Evolutionary conservation across 2,113 vertebrate genomes (phyloP).

Genomic region (Edolisoma coerulescens): DNA sequence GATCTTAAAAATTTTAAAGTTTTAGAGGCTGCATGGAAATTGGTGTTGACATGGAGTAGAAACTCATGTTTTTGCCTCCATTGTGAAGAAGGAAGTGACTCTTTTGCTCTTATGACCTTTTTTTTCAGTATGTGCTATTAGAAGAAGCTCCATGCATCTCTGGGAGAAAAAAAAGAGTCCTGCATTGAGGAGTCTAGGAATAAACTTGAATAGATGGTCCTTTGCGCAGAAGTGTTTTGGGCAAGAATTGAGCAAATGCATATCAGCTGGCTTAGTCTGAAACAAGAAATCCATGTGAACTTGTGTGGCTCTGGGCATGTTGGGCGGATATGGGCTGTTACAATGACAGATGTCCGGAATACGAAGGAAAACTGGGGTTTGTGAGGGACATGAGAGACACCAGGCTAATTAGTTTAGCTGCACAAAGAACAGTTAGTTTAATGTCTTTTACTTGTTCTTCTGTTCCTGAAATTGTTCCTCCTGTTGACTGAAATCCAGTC

Average conservation of each 20-base stretch:
- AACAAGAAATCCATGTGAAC: neutral
- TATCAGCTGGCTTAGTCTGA: neutral
- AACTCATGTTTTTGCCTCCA: neutral
- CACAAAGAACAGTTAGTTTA: neutral
- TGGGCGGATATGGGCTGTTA: neutral
- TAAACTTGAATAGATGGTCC: neutral
- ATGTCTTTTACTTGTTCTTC: neutral
- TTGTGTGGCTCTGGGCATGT: neutral
- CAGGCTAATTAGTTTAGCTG: neutral
- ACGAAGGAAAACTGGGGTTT: neutral
- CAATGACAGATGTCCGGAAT: neutral
- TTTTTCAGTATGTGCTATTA: neutral
- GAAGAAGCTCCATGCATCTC: neutral
- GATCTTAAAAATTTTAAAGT: neutral
- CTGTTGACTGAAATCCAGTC: neutral
- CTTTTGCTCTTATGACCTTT: neutral
- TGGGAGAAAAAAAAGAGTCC: neutral
- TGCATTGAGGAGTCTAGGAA: neutral
- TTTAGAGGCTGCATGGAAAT: neutral
- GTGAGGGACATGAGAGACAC: neutral
- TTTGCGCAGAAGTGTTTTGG: neutral
- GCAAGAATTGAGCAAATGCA: neutral
- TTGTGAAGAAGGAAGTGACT: neutral
- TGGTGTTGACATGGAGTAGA: neutral
- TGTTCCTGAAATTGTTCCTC: neutral